Evolutionary conservation across 2,113 vertebrate species (phyloP).

Genomic region (Platysternon megacephalum): DNA sequence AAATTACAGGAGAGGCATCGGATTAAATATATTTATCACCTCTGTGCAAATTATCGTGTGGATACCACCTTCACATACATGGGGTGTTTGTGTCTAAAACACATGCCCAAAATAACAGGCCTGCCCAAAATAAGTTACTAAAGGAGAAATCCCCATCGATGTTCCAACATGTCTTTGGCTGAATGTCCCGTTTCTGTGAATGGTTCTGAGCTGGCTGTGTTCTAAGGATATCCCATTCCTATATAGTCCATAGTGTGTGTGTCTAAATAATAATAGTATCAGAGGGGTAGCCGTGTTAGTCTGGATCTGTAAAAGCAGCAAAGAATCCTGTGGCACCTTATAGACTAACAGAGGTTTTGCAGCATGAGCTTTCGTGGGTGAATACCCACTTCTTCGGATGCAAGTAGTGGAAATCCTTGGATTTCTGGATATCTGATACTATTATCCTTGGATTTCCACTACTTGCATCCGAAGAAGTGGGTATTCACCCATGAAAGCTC

Average conservation of each 20-base stretch:
- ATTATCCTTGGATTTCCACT: too few relatives aligned
- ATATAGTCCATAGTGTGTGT: constrained; percentile 63
- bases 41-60: constrained; percentile 48
- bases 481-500: too few relatives aligned
- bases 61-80: neutral
- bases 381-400: too few relatives aligned
- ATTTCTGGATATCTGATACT: too few relatives aligned
- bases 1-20: constrained; percentile 32
- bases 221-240: constrained; percentile 42
- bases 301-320: too few relatives aligned
- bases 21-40: constrained; percentile 60
- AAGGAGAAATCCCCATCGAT: neutral
- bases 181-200: neutral
- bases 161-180: neutral
- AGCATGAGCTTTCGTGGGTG: too few relatives aligned
- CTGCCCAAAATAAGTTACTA: neutral
- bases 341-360: too few relatives aligned
- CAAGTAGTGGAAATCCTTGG: too few relatives aligned
- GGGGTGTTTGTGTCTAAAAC: constrained; percentile 19
- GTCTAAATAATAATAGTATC: constrained; percentile 63
- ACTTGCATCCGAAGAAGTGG: too few relatives aligned
- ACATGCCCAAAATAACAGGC: neutral
- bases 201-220: neutral
- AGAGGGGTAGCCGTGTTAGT: too few relatives aligned
- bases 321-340: too few relatives aligned